These are phyloP conservation scores for Sardina pilchardus DNA, from an alignment of 2,113 vertebrate species.

Conservation along the genomic window DNA sequence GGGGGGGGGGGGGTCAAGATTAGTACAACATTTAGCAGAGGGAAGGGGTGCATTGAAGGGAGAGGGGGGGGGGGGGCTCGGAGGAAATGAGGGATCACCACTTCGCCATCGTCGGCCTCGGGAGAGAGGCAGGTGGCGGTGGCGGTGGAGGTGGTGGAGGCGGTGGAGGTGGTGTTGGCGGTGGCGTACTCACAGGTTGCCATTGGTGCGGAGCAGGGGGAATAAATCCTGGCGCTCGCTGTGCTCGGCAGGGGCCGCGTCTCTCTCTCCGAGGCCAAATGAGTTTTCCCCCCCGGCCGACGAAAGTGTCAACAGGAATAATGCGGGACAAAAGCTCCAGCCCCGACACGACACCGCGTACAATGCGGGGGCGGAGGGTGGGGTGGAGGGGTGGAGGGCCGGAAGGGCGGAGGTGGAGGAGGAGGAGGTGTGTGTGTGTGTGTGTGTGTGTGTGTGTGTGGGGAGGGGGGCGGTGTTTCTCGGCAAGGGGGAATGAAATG, in stretches of 20 bases:
- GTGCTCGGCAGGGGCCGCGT: neutral
- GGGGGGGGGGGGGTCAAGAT: too few relatives aligned
- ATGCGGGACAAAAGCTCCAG: neutral
- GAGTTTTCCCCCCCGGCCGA: neutral
- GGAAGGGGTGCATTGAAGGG: neutral
- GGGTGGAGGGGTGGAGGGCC: neutral
- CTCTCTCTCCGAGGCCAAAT: neutral
- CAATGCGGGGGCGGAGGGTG: neutral
- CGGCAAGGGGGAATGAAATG: neutral
- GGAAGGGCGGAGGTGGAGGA: slow-evolving; percentile 7
- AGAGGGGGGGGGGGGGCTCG: neutral
- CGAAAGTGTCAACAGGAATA: neutral
- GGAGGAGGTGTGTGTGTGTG: neutral
- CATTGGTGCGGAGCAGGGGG: neutral
- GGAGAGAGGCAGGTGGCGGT: neutral
- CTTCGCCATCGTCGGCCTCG: neutral
- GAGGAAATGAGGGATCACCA: neutral
- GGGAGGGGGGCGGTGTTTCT: neutral
- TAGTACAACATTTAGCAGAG: neutral
- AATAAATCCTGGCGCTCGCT: neutral
- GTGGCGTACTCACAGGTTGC: neutral
- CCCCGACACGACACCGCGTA: neutral
- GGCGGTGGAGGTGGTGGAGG: neutral
- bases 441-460: neutral
- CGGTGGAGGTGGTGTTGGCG: neutral